Conservation (phyloP, 2,113 vertebrate genomes). For the Python bivittatus region DNA sequence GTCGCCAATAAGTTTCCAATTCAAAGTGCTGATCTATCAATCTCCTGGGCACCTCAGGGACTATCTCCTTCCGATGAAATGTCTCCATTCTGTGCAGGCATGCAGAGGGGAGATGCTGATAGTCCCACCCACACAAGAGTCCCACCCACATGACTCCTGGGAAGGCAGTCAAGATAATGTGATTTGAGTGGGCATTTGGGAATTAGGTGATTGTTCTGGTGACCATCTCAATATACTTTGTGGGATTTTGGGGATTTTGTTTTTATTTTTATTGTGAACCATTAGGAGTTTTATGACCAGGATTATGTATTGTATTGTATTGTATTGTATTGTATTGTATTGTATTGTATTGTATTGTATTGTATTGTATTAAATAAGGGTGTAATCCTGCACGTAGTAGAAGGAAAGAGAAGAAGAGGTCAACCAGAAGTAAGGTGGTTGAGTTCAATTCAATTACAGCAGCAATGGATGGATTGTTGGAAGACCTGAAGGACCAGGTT, state of each 20-base stretch:
- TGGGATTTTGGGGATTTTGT: neutral
- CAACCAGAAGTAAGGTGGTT: neutral
- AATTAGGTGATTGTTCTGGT: neutral
- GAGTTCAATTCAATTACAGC: neutral
- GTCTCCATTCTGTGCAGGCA: neutral
- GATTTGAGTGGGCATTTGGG: neutral
- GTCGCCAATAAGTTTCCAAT: neutral
- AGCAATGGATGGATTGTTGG: neutral
- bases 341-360: neutral
- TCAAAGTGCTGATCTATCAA: neutral
- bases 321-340: neutral
- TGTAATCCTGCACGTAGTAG: neutral
- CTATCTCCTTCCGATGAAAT: neutral
- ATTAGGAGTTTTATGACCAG: neutral
- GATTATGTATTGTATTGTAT: neutral
- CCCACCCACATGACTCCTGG: neutral
- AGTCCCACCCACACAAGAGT: neutral
- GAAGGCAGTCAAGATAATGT: neutral
- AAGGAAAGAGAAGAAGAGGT: neutral
- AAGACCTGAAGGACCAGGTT: neutral
- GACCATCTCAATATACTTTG: neutral
- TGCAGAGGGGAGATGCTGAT: neutral
- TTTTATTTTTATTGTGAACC: neutral
- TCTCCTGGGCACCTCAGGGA: neutral
- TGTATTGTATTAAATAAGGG: neutral